Conservation (phyloP, 2,113 vertebrate genomes). For the Pteruthius melanotis region DNA sequence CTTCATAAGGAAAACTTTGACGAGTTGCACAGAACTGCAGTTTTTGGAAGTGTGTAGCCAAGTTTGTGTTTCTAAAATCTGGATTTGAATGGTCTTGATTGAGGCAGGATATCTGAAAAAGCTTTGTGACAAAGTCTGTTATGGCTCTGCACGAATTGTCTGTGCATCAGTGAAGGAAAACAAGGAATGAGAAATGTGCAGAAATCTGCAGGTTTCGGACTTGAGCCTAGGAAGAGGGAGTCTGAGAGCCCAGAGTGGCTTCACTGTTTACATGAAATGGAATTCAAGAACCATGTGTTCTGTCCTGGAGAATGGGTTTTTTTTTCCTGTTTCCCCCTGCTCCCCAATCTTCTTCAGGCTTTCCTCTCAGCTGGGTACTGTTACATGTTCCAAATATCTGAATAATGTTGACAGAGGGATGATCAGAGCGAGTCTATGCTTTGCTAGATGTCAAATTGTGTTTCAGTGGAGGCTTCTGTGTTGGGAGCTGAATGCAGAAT, state of each 20-base stretch:
- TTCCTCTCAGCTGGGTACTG: neutral
- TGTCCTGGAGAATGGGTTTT: neutral
- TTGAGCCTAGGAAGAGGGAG: neutral
- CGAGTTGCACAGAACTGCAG: neutral
- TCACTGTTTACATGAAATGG: neutral
- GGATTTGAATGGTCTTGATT: neutral
- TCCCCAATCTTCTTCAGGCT: neutral
- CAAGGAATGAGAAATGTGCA: neutral
- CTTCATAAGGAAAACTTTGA: neutral
- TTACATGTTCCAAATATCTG: neutral
- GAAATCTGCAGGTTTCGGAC: neutral
- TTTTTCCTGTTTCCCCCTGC: neutral
- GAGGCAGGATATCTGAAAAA: neutral
- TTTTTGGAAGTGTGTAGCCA: neutral
- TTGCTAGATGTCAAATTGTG: neutral
- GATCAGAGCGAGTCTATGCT: neutral
- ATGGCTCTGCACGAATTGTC: neutral
- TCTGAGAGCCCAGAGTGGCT: neutral
- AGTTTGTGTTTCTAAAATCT: neutral
- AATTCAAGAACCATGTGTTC: neutral
- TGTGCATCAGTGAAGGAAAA: neutral
- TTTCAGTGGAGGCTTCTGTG: neutral
- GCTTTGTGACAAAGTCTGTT: neutral
- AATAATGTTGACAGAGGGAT: neutral
- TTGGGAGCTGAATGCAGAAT: neutral